Base-by-base conservation (phyloP, 2,797 vertebrate genomes). In the Chloroceryle inda region DNA sequence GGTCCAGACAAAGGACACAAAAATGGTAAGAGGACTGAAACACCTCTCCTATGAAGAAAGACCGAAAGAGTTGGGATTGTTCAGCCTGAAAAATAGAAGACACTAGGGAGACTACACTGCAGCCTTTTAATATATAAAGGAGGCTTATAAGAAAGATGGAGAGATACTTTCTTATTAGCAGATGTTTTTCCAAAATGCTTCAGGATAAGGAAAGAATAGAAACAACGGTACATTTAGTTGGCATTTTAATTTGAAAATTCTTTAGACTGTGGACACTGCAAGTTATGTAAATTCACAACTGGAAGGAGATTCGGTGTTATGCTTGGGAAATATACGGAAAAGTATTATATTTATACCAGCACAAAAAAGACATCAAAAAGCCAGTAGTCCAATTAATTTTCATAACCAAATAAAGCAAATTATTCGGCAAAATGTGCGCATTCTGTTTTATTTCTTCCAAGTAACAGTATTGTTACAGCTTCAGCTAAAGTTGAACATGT, bases 41-140 rank as follows among this genome's bases (percentile, higher is more conserved):
- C 10, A 76, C 10, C 5, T 76, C 33, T 84, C 19, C 29, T 31
- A 13, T 10, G 11, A 44, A 52, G 15, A 50, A 33, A 45, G 21
- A 14, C 40, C 15, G 40, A 40, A 40, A 40, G 40, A 40, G 40
- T 15, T 16, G 40, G 40, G 40, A 40, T 40, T 40, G 40, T 40
- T 40, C 40, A 40, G 40, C 40, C 40, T 40, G 13, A 31, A 49
- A 20, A 37, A 19, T 3, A 44, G 58, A 56, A 76, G 15, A 8
- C 1, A 0, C 42, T 56, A 15, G 29, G 24, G 22, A 50, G 2
- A 67, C 20, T 4, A 22, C 18, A n/a, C 27, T 50, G 18, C 2
- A 26, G 6, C 18, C 3, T 85, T 66, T 35, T 18, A 61, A 11
- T 33, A 29, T 11, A 5, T 78, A 58, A 75, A 69, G 10, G 5